Conservation (phyloP, 2,797 vertebrate genomes). For the Urocyon cinereoargenteus region DNA sequence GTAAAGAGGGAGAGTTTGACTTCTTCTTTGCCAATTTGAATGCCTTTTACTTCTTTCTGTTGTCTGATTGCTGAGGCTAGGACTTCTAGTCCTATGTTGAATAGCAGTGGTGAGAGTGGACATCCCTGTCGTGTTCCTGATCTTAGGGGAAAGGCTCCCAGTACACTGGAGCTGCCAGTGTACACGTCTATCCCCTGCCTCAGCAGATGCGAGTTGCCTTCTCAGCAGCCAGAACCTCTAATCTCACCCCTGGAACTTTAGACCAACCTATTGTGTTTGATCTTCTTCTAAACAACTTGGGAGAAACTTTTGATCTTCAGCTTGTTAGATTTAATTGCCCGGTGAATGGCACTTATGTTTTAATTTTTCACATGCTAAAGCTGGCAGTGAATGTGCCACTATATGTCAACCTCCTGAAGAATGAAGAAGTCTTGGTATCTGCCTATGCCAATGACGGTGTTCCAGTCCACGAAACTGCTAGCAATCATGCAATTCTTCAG, state of each 20-base stretch:
- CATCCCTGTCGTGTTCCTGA: too few species aligned
- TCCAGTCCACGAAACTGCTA: conserved; percentile 98
- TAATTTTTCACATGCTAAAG: conserved; percentile 99
- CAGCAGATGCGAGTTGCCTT: conserved; percentile 98
- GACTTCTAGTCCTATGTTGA: too few species aligned
- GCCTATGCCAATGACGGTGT: conserved; percentile 98
- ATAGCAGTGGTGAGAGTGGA: too few species aligned
- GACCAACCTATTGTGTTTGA: conserved; percentile 98
- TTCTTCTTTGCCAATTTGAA: too few species aligned
- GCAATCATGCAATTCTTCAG: conserved; percentile 96
- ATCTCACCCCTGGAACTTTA: conserved; percentile 96
- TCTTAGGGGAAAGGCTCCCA: too few species aligned
- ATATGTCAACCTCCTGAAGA: conserved; percentile 98
- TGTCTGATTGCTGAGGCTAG: too few species aligned
- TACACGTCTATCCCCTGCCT: conserved; percentile 93
- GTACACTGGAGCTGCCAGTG: conserved; percentile 94
- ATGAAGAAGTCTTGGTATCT: conserved; percentile 97
- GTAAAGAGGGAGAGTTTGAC: too few species aligned
- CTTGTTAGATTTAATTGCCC: conserved; percentile 97
- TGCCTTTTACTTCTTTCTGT: too few species aligned
- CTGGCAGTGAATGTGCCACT: conserved; percentile 97
- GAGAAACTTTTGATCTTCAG: conserved; percentile 95
- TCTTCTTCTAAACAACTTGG: conserved; percentile 95
- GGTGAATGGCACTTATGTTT: conserved; percentile 95
- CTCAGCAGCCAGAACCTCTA: conserved; percentile 96